Evolutionary conservation across 2,888 invertebrate species (phyloP).

Genomic region (Zaprionus lineosus): DNA sequence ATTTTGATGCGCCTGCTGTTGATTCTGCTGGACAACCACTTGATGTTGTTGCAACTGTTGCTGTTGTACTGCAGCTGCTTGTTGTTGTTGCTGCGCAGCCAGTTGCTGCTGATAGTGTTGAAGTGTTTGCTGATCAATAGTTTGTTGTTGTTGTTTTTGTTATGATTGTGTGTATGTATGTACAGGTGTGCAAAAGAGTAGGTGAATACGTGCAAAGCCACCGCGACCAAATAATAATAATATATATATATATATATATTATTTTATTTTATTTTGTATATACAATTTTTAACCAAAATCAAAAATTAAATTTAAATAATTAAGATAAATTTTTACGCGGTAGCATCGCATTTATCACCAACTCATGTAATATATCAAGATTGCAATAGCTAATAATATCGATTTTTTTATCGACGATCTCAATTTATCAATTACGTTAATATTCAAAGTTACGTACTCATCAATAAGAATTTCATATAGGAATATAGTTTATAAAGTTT

Average conservation of each 20-base stretch:
- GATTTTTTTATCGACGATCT: too few species aligned
- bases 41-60: slow-evolving; percentile 83
- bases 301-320: background rate
- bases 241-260: too few species aligned
- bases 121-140: slow-evolving; percentile 83
- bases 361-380: slow-evolving; percentile 3
- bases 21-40: slow-evolving; percentile 83
- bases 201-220: slow-evolving; percentile 28
- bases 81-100: slow-evolving; percentile 84
- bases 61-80: slow-evolving; percentile 81
- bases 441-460: too few species aligned
- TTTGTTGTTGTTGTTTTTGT: slow-evolving; percentile 83
- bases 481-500: too few species aligned
- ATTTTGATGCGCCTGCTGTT: slow-evolving; percentile 84
- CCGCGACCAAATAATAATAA: slow-evolving; percentile 1
- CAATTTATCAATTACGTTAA: too few species aligned
- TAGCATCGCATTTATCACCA: slow-evolving; percentile 49
- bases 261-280: too few species aligned
- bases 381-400: background rate
- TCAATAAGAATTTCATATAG: too few species aligned
- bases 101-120: slow-evolving; percentile 84
- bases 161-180: slow-evolving; percentile 77
- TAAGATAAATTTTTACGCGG: background rate
- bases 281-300: too few species aligned
- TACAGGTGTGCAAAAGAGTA: background rate